phyloP scores from a whole-genome alignment of 1,140 invertebrate genomes.

The Formica selysi region DNA sequence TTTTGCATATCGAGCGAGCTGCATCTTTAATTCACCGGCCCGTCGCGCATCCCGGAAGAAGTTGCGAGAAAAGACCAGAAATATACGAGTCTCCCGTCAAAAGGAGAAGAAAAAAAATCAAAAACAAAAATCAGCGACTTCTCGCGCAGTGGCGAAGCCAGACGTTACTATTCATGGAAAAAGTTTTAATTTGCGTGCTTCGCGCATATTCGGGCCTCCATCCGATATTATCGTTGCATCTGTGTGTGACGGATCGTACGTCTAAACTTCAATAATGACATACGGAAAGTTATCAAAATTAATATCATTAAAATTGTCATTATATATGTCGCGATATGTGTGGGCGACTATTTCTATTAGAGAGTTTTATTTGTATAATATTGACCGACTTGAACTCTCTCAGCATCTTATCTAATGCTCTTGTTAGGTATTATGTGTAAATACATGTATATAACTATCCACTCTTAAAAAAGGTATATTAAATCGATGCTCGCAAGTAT shows the following conservation, averaged over 20 bases:
- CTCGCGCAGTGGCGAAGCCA: constrained; percentile 44
- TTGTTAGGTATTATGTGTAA: too few relatives aligned
- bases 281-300: constrained; percentile 16
- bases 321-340: background rate
- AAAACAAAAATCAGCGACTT: constrained; percentile 75
- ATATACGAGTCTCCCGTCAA: constrained; percentile 34
- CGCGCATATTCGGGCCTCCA: background rate
- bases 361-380: too few relatives aligned
- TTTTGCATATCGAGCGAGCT: constrained; percentile 69
- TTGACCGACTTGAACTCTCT: too few relatives aligned
- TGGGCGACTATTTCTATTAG: background rate
- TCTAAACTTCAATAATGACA: constrained; percentile 39
- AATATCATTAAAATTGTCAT: constrained; percentile 13
- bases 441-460: too few relatives aligned
- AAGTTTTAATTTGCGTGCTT: constrained; percentile 78
- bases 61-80: constrained; percentile 2
- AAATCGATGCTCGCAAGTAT: too few relatives aligned
- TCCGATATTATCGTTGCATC: constrained; percentile 22
- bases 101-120: constrained; percentile 8
- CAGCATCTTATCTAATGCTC: too few relatives aligned
- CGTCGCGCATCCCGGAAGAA: constrained; percentile 15
- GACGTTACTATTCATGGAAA: constrained; percentile 78
- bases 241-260: constrained; percentile 29
- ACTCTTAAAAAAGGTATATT: too few relatives aligned
- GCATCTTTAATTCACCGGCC: constrained; percentile 60